These are phyloP conservation scores for Peromyscus maniculatus DNA, from an alignment of 2,113 vertebrate species.

Conservation along the genomic window DNA sequence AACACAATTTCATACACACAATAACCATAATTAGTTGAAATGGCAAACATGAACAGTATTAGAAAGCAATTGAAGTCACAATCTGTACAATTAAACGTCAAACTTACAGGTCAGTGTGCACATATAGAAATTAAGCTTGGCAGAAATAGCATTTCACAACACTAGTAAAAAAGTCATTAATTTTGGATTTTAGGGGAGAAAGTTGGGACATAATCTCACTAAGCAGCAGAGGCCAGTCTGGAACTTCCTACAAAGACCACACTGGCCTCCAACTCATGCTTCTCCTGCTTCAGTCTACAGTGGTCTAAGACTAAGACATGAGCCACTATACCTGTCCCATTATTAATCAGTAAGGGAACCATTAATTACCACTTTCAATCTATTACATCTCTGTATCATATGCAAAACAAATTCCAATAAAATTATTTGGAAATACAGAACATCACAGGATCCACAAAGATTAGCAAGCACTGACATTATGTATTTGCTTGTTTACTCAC, in stretches of 20 bases:
- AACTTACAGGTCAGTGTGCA: not conserved
- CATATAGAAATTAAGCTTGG: not conserved
- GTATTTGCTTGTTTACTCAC: not conserved
- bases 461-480: not conserved
- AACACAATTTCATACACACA: constrained; percentile 5
- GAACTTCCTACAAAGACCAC: not conserved
- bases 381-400: not conserved
- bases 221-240: not conserved
- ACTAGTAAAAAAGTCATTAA: not conserved
- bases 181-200: not conserved
- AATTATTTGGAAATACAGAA: constrained; percentile 13
- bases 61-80: constrained; percentile 40
- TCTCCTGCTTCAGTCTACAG: not conserved
- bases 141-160: constrained; percentile 22
- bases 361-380: constrained; percentile 1
- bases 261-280: not conserved
- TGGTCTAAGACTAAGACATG: not conserved
- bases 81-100: not conserved
- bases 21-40: constrained; percentile 37
- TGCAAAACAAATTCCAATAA: constrained; percentile 27
- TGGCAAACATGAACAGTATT: not conserved
- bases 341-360: not conserved
- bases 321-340: not conserved
- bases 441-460: not conserved
- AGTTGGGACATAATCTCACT: not conserved